Evolutionary conservation across 2,113 vertebrate genomes (phyloP).

Genomic region (Hemibagrus wyckioides): DNA sequence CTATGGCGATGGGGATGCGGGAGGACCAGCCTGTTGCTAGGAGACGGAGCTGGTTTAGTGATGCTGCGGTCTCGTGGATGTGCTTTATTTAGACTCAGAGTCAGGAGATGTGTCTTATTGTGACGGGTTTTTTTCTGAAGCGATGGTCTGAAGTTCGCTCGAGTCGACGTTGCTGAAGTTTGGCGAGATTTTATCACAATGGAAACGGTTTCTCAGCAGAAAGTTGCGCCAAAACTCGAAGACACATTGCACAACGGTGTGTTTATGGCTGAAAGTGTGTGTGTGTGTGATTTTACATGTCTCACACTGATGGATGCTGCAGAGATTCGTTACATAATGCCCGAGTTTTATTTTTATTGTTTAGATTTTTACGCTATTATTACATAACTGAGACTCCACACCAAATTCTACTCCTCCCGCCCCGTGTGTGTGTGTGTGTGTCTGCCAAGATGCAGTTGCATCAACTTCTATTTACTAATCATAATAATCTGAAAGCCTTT

Average conservation of each 20-base stretch:
- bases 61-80: constrained; percentile 37
- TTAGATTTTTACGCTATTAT: constrained; percentile 15
- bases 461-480: not conserved
- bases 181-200: not conserved
- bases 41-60: constrained; percentile 50
- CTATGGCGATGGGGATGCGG: constrained; percentile 36
- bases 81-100: constrained; percentile 36
- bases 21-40: constrained; percentile 57
- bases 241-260: not conserved
- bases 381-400: constrained; percentile 10
- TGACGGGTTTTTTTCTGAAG: constrained; percentile 4
- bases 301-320: not conserved
- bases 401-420: not conserved
- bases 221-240: not conserved
- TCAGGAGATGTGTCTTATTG: constrained; percentile 28
- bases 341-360: constrained; percentile 18
- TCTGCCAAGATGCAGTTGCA: not conserved
- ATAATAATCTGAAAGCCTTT: not conserved
- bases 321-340: not conserved
- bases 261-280: not conserved
- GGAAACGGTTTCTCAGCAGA: not conserved
- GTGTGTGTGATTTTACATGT: not conserved
- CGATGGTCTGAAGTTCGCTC: not conserved
- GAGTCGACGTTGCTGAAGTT: not conserved
- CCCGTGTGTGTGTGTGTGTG: not conserved